A percentile compares a stretch with the other conserved stretches of the same genome.
Evolutionary conservation across 1,140 invertebrate genomes (phyloP).

Genomic region (Polypedilum pembai): DNA sequence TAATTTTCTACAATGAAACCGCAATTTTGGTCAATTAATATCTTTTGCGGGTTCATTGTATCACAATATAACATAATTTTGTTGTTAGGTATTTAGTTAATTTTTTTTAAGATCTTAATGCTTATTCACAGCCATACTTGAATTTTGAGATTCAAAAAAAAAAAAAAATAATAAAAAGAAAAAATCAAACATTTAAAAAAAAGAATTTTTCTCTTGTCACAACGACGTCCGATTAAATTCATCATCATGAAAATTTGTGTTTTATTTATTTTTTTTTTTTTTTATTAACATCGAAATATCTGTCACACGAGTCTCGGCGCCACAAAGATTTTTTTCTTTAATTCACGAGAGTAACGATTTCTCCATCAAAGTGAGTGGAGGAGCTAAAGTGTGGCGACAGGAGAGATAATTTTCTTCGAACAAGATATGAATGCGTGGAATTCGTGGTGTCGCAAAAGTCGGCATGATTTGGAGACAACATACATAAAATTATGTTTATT

Average conservation of each 20-base stretch:
- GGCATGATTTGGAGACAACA: neutral
- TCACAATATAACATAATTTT: neutral
- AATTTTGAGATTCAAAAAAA: neutral
- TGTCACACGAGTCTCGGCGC: neutral
- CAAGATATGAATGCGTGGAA: neutral
- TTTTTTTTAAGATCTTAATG: neutral
- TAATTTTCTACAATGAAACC: neutral
- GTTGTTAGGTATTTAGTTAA: neutral
- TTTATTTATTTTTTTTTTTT: neutral
- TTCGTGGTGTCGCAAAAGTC: neutral
- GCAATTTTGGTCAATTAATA: neutral
- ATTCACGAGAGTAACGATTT: neutral
- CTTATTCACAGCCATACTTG: slow-evolving; percentile 9
- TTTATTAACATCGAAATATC: neutral
- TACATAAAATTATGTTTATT: neutral
- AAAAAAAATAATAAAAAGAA: neutral
- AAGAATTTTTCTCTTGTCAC: neutral
- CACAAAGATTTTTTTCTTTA: neutral
- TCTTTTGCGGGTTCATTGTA: neutral
- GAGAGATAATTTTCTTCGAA: neutral
- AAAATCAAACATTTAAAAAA: neutral
- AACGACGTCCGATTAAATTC: slow-evolving; percentile 15
- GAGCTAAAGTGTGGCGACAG: neutral
- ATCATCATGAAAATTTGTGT: slow-evolving; percentile 3
- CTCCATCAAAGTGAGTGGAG: neutral